phyloP scores from a whole-genome alignment of 2,797 vertebrate species.

The Chelonia mydas region DNA sequence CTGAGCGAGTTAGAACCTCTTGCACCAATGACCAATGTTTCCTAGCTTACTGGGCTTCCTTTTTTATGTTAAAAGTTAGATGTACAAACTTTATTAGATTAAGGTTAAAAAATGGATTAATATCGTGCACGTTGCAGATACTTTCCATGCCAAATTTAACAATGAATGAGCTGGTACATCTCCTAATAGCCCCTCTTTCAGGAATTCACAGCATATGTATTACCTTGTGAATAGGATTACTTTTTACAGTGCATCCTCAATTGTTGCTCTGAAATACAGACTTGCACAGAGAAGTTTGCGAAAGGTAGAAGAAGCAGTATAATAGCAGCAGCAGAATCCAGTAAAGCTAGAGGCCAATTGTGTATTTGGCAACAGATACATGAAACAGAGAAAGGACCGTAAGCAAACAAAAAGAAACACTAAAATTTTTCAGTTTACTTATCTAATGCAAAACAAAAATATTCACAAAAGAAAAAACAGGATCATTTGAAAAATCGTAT shows the following conservation, averaged over 20 bases:
- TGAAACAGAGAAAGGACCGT: conserved; percentile 30
- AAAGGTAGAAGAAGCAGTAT: conserved; percentile 60
- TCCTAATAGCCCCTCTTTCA: background rate
- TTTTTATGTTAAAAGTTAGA: background rate
- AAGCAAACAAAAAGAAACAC: conserved; percentile 29
- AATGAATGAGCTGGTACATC: background rate
- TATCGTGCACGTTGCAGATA: background rate
- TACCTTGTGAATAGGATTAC: conserved; percentile 70
- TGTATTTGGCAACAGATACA: conserved; percentile 51
- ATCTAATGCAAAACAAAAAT: background rate
- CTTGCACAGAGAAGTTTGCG: conserved; percentile 47
- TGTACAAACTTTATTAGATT: background rate
- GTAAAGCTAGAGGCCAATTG: conserved; percentile 55
- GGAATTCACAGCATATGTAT: background rate
- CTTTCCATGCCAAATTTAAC: background rate
- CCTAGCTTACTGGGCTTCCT: background rate
- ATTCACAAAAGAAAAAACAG: background rate
- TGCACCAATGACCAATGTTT: background rate
- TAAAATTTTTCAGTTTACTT: conserved; percentile 5
- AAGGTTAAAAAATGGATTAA: background rate
- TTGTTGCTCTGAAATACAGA: conserved; percentile 68
- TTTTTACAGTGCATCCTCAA: conserved; percentile 55
- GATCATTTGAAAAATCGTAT: fast-evolving
- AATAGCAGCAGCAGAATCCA: conserved; percentile 63
- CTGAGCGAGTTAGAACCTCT: background rate